These are phyloP conservation scores for Microtus richardsoni DNA, from an alignment of 2,113 vertebrate genomes.

Conservation along the genomic window DNA sequence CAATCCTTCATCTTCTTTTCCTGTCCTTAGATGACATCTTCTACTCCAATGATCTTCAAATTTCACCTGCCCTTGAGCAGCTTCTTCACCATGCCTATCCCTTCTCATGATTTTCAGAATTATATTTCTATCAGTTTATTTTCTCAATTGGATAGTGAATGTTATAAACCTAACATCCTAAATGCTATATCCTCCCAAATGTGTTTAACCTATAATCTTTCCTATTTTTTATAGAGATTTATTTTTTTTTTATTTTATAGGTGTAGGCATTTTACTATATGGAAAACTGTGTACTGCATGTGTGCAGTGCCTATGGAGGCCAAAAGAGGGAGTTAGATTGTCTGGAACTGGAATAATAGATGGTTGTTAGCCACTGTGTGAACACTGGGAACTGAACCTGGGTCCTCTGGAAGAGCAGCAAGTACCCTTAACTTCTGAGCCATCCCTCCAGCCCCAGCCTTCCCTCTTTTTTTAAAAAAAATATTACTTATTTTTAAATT, in stretches of 20 bases:
- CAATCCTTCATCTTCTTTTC: background rate
- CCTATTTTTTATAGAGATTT: background rate
- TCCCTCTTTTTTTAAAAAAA: background rate
- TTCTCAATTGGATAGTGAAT: background rate
- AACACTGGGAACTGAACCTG: background rate
- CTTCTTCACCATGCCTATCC: background rate
- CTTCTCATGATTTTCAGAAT: slow-evolving; percentile 27
- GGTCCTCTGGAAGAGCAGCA: background rate
- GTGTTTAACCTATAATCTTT: background rate
- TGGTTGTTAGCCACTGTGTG: background rate
- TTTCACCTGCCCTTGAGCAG: background rate
- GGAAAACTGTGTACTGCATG: background rate
- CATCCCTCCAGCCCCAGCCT: background rate
- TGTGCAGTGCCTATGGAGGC: background rate
- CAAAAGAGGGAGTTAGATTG: background rate
- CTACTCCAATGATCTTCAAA: background rate
- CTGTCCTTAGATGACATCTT: background rate
- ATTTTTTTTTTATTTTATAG: background rate
- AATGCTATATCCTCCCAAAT: background rate
- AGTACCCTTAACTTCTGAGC: background rate
- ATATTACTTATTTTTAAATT: background rate
- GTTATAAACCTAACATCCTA: background rate
- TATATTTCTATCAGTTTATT: background rate
- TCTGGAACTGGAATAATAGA: background rate
- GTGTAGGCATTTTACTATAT: background rate